Evolutionary conservation across 2,797 vertebrate genomes (phyloP).

Genomic region (Lateolabrax maculatus): DNA sequence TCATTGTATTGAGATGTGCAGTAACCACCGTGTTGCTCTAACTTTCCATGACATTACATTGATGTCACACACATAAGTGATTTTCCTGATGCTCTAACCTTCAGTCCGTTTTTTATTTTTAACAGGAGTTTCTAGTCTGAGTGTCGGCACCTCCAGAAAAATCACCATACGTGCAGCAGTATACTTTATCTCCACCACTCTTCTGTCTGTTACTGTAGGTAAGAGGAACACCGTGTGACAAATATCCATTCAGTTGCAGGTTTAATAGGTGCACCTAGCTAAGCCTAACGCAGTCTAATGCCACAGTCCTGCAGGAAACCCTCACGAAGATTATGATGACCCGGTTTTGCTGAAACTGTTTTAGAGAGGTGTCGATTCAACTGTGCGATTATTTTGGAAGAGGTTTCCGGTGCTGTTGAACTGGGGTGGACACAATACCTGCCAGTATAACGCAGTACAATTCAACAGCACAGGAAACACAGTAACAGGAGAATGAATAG

Average conservation of each 20-base stretch:
- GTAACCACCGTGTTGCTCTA: too few relatives aligned
- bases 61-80: background rate
- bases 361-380: too few relatives aligned
- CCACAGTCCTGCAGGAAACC: too few relatives aligned
- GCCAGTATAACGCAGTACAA: too few relatives aligned
- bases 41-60: background rate
- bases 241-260: background rate
- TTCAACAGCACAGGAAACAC: too few relatives aligned
- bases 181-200: background rate
- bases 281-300: background rate
- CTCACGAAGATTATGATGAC: too few relatives aligned
- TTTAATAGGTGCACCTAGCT: background rate
- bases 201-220: slow-evolving; percentile 1
- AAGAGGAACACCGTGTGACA: background rate
- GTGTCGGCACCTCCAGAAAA: background rate
- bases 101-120: background rate
- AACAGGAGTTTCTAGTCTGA: background rate
- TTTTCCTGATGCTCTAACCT: background rate
- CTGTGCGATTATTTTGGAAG: too few relatives aligned
- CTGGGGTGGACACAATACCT: too few relatives aligned
- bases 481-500: background rate
- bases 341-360: too few relatives aligned
- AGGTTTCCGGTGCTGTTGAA: too few relatives aligned
- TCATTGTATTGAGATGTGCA: background rate
- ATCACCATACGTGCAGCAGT: background rate